Percentiles rank a stretch among this genome's conserved stretches.
phyloP scores from a whole-genome alignment of 2,113 vertebrate species.

The Colossoma macropomum region DNA sequence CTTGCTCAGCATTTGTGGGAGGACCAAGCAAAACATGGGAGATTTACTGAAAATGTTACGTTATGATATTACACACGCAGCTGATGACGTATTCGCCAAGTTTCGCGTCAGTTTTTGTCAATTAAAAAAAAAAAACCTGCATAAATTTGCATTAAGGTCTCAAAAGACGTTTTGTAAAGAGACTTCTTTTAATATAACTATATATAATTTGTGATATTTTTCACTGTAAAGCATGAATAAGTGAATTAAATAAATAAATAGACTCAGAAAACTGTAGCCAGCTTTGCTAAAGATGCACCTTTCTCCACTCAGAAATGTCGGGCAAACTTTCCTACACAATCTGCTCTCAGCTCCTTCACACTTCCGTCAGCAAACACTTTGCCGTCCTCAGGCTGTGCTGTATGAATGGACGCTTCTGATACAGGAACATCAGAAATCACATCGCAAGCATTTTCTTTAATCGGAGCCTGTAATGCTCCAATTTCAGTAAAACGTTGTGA shows the following conservation, averaged over 20 bases:
- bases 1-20: too few species aligned
- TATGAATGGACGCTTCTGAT: neutral
- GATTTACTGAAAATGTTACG: too few species aligned
- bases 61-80: too few species aligned
- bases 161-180: too few species aligned
- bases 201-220: too few species aligned
- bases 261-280: neutral
- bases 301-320: neutral
- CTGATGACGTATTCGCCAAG: too few species aligned
- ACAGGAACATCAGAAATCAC: neutral
- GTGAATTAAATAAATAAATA: neutral
- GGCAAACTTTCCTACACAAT: neutral
- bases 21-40: too few species aligned
- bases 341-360: neutral
- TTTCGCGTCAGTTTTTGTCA: too few species aligned
- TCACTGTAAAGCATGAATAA: too few species aligned
- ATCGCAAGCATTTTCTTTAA: neutral
- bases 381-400: neutral
- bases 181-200: neutral
- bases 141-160: too few species aligned
- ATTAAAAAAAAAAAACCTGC: too few species aligned
- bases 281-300: neutral
- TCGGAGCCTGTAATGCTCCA: neutral
- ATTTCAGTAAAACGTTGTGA: neutral
- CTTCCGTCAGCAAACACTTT: constrained; percentile 11